Evolutionary conservation across 2,797 vertebrate species (phyloP), one percentile per base, ranked within the genome.

Genomic region (Acanthopagrus latus): DNA sequence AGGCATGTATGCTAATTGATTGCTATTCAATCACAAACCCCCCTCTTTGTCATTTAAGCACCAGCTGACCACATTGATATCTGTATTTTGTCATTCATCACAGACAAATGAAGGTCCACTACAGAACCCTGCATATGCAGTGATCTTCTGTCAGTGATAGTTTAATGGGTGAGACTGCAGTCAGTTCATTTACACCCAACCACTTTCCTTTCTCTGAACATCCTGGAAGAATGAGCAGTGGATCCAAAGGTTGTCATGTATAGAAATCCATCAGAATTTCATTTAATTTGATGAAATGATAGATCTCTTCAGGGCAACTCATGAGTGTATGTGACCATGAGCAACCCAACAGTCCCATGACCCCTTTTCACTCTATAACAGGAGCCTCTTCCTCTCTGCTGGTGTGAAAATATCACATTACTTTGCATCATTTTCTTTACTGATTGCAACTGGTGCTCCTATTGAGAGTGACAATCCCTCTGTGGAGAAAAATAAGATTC

Each of bases 201-300:
- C 41, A 38, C 25, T 41, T 58, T 69, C n/a, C n/a, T 47, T 10
- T 66, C 21, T 33, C n/a, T 64, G 33, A 51, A 48, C 20, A 58
- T 77, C n/a, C 21, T 56, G 52, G 29, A 21, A 23, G 23, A 67
- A 52, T 59, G 18, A 29, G 18, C 62, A 9, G 3, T 14, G 5
- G 21, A 27, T 18, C 55, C 18, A 7, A 58, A 48, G 12, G 55
- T 9, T 2, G 7, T 18, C 54, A 25, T 48, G 21, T 25, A 47
- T 38, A 43, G 33, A 62, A 60, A 51, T 62, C 5, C 56, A 60
- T 51, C 23, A 60, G 9, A 41, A 13, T 48, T 38, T 59, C 10
- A 43, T 41, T 51, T 50, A 2, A 18, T 41, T 52, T n/a, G 17
- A 51, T 18, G 8, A 23, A 27, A 68, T 46, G 29, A 50, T 41